Base-by-base conservation (phyloP, 2,113 vertebrate species). In the Mormyrus iriodes region DNA sequence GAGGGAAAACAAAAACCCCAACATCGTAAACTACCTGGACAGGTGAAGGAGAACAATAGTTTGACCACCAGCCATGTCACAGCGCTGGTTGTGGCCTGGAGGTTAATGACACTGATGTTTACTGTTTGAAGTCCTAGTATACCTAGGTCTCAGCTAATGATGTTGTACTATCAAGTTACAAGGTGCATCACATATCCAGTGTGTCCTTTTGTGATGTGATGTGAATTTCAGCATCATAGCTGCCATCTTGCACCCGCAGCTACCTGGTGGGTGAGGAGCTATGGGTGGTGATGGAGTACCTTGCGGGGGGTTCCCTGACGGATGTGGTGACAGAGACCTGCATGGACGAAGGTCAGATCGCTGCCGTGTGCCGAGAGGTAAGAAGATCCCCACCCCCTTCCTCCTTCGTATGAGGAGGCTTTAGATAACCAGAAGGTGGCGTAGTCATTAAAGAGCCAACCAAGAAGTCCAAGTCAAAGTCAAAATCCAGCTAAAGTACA, bases 1-100 rank as follows among this genome's bases (percentile, higher is more conserved):
- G 98, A 98, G 98, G 98, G 98, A 99, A 99, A 99, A 99, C 95
- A 99, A 99, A 92, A 98, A 99, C 93, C 97, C 97, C 27, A 99
- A 99, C 91, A 99, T 99, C 0, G 98, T 99, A 92, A 99, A 99
- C 94, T 99, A 99, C 92, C 93, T 99, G 95, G 98, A 99, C 96
- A 99, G 98, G 98, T 99, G 88, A 91, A 92, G 13, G 46, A 21
- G 65, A 13, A 4, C 19, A 21, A 24, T 39, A n/a, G 65, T 6
- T 44, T 55, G 31, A 17, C 85, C 17, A 24, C 83, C 39, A 17
- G 82, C 82, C 1, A 0, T 31, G 24, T 79, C 27, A 76, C 42
- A 51, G 65, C 31, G 44, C 48, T 7, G 6, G 19, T 31, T 27
- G n/a, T 48, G 58, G 73, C 5, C 73, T 79, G 73, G 35, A 79